Evolutionary conservation across 2,888 invertebrate species (phyloP).

Genomic region (Thymelicus sylvestris): DNA sequence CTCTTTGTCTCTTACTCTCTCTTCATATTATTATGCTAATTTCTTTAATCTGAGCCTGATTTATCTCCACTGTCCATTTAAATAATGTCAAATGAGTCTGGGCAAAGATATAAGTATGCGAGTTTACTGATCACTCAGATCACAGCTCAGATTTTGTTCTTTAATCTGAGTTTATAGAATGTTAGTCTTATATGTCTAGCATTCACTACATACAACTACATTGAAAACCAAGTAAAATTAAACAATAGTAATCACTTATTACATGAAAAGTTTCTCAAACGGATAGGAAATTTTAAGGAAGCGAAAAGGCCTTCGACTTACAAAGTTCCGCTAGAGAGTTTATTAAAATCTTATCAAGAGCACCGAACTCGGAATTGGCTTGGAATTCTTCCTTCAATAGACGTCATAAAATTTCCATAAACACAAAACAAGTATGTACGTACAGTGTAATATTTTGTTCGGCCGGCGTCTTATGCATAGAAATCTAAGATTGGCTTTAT

Average conservation of each 20-base stretch:
- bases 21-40: too few species aligned
- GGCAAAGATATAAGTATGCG: too few species aligned
- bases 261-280: constrained; percentile 1
- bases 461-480: constrained; percentile 67
- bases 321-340: constrained; percentile 46
- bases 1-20: too few species aligned
- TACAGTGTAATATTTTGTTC: constrained; percentile 68
- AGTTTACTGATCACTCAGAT: too few species aligned
- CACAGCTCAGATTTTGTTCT: too few species aligned
- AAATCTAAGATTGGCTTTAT: constrained; percentile 74
- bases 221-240: not conserved
- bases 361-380: constrained; percentile 55
- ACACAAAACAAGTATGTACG: constrained; percentile 65
- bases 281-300: constrained; percentile 22
- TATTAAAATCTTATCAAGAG: constrained; percentile 48
- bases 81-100: too few species aligned
- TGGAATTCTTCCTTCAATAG: constrained; percentile 53
- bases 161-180: too few species aligned
- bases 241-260: not conserved
- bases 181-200: too few species aligned
- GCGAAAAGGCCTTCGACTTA: constrained; percentile 8
- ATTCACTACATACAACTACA: not conserved
- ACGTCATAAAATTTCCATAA: constrained; percentile 67
- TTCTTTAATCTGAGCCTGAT: too few species aligned
- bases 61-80: too few species aligned